These are phyloP conservation scores for Ctenopoma multispine DNA, from an alignment of 2,797 vertebrate genomes.

Conservation along the genomic window DNA sequence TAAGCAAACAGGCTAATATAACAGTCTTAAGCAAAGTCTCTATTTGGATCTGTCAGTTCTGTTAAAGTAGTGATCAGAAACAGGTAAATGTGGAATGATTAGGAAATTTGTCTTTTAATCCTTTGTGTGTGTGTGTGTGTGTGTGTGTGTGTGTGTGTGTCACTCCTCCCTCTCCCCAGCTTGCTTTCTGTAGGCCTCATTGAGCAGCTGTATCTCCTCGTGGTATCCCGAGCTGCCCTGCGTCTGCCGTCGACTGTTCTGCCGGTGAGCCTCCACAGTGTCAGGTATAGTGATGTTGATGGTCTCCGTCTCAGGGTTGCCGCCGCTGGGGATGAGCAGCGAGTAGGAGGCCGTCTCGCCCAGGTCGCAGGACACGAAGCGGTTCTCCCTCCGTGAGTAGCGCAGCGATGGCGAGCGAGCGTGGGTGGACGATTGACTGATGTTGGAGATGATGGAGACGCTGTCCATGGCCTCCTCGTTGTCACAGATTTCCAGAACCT, in stretches of 20 bases:
- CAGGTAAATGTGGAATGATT: conserved; percentile 53
- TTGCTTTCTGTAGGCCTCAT: conserved; percentile 91
- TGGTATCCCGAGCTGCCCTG: conserved; percentile 88
- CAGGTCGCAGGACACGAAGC: conserved; percentile 96
- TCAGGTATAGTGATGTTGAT: conserved; percentile 98
- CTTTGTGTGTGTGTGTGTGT: too few species aligned
- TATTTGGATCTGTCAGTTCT: conserved; percentile 46
- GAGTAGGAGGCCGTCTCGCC: conserved; percentile 97
- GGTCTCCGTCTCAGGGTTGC: conserved; percentile 86
- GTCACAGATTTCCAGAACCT: conserved; percentile 98
- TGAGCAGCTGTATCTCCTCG: conserved; percentile 97
- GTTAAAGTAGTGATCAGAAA: conserved; percentile 34
- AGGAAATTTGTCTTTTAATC: conserved; percentile 41
- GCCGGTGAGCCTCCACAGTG: conserved; percentile 96
- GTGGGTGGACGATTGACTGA: conserved; percentile 96
- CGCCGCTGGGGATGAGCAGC: conserved; percentile 91
- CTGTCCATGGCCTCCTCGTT: conserved; percentile 97
- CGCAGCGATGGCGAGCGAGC: conserved; percentile 95
- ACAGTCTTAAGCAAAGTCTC: conserved; percentile 38
- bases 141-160: conserved; percentile 29
- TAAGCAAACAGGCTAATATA: conserved; percentile 38
- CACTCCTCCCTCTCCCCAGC: conserved; percentile 77
- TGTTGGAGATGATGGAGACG: conserved; percentile 97
- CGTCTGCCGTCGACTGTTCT: conserved; percentile 91
- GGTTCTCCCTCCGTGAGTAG: conserved; percentile 94